These are phyloP conservation scores for Acropora tenuis DNA, from an alignment of 64 coral and sea anemone species.

Conservation along the genomic window DNA sequence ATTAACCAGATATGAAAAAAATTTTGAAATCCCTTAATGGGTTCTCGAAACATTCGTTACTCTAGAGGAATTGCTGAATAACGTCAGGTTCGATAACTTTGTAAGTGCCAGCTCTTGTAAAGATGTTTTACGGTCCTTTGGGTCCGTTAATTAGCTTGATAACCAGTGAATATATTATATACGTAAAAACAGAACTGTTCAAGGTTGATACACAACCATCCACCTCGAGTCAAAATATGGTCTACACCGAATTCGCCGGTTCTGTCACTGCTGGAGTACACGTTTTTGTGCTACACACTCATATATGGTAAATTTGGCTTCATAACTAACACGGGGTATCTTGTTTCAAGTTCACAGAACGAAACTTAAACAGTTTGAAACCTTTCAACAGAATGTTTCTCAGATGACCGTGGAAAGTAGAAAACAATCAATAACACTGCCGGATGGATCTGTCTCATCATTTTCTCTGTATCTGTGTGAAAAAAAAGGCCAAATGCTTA, in stretches of 20 bases:
- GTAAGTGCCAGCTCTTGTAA: neutral
- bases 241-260: neutral
- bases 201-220: too few relatives aligned
- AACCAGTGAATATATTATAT: neutral
- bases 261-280: too few relatives aligned
- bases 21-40: neutral
- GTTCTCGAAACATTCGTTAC: neutral
- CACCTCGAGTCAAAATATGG: neutral
- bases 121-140: slow-evolving; percentile 4
- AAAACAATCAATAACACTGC: neutral
- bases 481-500: neutral
- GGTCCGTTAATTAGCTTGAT: neutral
- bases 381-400: too few relatives aligned
- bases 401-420: neutral
- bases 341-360: too few relatives aligned
- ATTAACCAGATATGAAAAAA: neutral
- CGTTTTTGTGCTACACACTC: too few relatives aligned
- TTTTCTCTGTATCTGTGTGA: neutral
- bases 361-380: too few relatives aligned
- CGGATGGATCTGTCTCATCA: neutral
- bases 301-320: too few relatives aligned
- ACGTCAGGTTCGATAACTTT: slow-evolving; percentile 3
- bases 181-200: neutral
- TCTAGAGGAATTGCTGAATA: neutral
- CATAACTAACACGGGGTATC: too few relatives aligned